phyloP scores from a whole-genome alignment of 2,113 vertebrate species.

The Echinops telfairi region DNA sequence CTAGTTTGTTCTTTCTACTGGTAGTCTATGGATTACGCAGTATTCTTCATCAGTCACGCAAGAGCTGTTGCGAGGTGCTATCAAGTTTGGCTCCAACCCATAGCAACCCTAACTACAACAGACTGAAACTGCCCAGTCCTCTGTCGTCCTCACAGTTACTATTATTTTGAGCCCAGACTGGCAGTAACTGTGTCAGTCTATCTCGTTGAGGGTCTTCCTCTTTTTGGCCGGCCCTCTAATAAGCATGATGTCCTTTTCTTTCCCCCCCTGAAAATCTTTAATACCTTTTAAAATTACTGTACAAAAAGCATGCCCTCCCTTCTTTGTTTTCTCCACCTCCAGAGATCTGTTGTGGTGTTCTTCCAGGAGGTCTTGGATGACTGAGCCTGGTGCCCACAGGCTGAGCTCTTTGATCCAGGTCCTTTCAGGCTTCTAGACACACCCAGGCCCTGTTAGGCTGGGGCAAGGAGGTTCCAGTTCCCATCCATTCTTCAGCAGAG shows the following conservation, averaged over 20 bases:
- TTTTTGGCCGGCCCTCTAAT: neutral
- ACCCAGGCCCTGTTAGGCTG: neutral
- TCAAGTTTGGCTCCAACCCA: neutral
- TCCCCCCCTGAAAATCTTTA: neutral
- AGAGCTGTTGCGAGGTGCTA: neutral
- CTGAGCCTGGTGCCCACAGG: neutral
- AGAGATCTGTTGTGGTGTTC: slow-evolving; percentile 23
- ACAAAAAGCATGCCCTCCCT: slow-evolving; percentile 74
- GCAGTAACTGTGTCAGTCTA: neutral
- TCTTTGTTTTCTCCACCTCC: neutral
- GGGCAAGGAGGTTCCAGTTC: slow-evolving; percentile 35
- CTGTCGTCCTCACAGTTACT: neutral
- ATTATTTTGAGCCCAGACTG: neutral
- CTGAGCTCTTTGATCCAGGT: neutral
- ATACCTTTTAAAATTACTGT: slow-evolving; percentile 77
- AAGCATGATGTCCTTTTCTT: neutral
- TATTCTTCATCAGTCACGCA: too few relatives aligned
- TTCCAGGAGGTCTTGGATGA: neutral
- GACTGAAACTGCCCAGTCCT: neutral
- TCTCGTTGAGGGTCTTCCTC: neutral
- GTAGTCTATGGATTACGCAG: too few relatives aligned
- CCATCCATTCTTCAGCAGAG: slow-evolving; percentile 92
- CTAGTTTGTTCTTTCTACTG: too few relatives aligned
- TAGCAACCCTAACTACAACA: too few relatives aligned
- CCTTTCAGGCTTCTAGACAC: too few relatives aligned